phyloP scores from a whole-genome alignment of 2,888 invertebrate species.

The Melanotus villosus region DNA sequence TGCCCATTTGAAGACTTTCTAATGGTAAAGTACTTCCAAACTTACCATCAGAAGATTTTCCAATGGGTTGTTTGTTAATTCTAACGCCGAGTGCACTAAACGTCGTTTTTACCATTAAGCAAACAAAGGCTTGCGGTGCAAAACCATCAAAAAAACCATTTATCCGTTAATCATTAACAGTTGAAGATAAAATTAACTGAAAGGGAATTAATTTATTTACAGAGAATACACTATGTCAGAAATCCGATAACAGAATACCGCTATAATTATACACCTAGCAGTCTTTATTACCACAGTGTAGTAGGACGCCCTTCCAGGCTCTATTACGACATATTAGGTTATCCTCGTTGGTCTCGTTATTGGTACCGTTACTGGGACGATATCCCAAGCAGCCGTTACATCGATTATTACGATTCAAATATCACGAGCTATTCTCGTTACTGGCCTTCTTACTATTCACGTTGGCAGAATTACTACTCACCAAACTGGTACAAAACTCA shows the following conservation, averaged over 20 bases:
- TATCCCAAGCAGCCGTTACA: constrained; percentile 36
- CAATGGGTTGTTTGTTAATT: too few species aligned
- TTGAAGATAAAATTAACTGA: not conserved
- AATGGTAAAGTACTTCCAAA: too few species aligned
- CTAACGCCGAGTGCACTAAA: too few species aligned
- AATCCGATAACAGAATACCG: constrained; percentile 55
- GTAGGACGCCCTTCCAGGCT: constrained; percentile 45
- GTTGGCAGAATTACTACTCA: not conserved
- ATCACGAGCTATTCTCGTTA: constrained; percentile 44
- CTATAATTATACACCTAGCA: constrained; percentile 31
- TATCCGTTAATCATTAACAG: not conserved
- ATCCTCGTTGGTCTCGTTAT: constrained; percentile 41
- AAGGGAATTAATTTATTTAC: constrained; percentile 49
- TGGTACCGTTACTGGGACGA: constrained; percentile 45
- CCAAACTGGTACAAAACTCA: constrained; percentile 3
- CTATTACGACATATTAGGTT: constrained; percentile 40
- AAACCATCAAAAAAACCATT: too few species aligned
- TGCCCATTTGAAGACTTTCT: too few species aligned
- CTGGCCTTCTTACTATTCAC: constrained; percentile 36
- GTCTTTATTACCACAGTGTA: constrained; percentile 41
- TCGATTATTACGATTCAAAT: constrained; percentile 29
- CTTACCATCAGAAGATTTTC: too few species aligned
- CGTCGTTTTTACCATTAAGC: too few species aligned
- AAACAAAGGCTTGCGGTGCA: too few species aligned
- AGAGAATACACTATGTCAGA: constrained; percentile 64